Evolutionary conservation across 1,140 invertebrate genomes (phyloP), one percentile per base, ranked within the genome.

Genomic region (Drosophila pandora): DNA sequence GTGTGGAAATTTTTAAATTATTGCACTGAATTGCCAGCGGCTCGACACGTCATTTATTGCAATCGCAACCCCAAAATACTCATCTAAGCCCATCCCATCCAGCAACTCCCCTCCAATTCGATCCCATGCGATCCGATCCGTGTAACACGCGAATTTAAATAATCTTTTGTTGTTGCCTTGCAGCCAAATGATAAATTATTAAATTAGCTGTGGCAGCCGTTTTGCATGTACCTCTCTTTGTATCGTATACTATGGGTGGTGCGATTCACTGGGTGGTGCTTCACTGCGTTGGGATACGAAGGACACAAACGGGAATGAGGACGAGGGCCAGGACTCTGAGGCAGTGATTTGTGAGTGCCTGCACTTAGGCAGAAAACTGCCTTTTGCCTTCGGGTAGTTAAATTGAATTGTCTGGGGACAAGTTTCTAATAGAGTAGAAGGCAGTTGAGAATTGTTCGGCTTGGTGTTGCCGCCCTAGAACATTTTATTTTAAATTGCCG

Each of bases 101-200:
- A 37, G 34, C 4, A n/a, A 25, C 56, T 47, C 32, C 58, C 10
- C 45, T 32, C 53, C 32, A 37, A 54, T 21, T 2, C 37, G 43
- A 68, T 56, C 47, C 54, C 45, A 64, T 41, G 13, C 64, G 17
- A n/a, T 41, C 54, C 64, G 64, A 80, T 71, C 74, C 56, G 57
- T 75, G 52, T 72, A 87, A 79, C 49, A 61, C 63, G 81, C 82
- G 72, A 90, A 90, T 90, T 90, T 90, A 77, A 90, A 90, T 90
- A 90, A 90, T 90, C 85, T 75, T 90, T 90, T 90, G 87, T 90
- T 90, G 75, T 70, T 72, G 81, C 85, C 85, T 89, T 68, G 78
- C 81, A 90, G 85, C 87, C 54, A 77, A 90, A 90, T 90, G 85
- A 90, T 90, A 90, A 90, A 90, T 90, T 90, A 90, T 90, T 90